Evolutionary conservation across 2,797 vertebrate species (phyloP).

Genomic region (Tympanoctomys barrerae): DNA sequence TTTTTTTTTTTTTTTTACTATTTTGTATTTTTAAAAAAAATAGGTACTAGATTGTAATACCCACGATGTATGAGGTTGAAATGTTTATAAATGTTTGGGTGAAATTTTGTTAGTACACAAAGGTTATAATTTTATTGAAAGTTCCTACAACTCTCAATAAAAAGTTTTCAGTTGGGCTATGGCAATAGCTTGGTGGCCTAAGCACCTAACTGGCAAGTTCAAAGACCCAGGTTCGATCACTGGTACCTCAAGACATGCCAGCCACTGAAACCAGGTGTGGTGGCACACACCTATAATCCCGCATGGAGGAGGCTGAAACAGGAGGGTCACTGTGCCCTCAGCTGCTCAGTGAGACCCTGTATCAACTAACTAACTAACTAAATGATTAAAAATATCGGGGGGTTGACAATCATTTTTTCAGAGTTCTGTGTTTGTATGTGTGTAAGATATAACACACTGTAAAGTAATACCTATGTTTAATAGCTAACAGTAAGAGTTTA

Average conservation of each 20-base stretch:
- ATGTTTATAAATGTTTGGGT: slow-evolving; percentile 40
- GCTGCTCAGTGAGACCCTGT: too few relatives aligned
- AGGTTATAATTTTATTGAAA: background rate
- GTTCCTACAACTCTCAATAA: background rate
- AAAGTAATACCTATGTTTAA: background rate
- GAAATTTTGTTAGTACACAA: slow-evolving; percentile 14
- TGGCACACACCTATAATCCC: too few relatives aligned
- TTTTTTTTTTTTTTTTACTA: too few relatives aligned
- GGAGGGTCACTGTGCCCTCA: too few relatives aligned
- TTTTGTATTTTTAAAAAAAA: background rate
- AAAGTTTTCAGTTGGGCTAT: background rate
- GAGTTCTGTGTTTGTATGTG: background rate
- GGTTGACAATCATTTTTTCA: slow-evolving; percentile 23
- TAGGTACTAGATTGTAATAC: background rate
- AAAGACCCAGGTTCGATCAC: too few relatives aligned
- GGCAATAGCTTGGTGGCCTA: too few relatives aligned
- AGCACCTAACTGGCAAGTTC: too few relatives aligned
- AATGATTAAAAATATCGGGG: too few relatives aligned
- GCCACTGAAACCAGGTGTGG: too few relatives aligned
- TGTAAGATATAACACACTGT: background rate
- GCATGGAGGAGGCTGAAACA: too few relatives aligned
- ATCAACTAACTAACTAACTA: too few relatives aligned
- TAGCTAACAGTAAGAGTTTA: slow-evolving; percentile 5
- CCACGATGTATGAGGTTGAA: slow-evolving; percentile 12
- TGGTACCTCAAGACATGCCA: too few relatives aligned